Evolutionary conservation across 2,113 vertebrate species (phyloP).

Genomic region (Balaeniceps rex): DNA sequence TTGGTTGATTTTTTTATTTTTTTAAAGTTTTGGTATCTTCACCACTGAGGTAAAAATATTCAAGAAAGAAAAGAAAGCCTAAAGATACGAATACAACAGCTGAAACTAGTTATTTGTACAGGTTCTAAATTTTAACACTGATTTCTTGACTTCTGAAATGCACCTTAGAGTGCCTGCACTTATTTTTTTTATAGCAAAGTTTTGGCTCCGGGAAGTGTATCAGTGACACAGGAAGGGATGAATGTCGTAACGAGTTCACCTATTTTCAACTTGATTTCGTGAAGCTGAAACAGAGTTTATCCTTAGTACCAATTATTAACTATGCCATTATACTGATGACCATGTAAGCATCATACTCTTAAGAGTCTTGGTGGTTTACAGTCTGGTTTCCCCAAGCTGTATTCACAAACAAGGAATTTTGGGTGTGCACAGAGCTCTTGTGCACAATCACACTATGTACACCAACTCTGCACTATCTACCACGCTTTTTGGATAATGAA

Average conservation of each 20-base stretch:
- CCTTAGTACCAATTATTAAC: background rate
- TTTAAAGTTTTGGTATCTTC: background rate
- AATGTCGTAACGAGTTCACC: accelerated
- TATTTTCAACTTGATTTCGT: background rate
- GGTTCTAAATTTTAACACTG: background rate
- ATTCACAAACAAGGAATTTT: background rate
- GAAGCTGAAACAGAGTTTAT: background rate
- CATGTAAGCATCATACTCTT: background rate
- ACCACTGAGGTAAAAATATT: background rate
- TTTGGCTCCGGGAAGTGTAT: background rate
- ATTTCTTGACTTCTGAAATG: background rate
- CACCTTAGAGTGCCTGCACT: background rate
- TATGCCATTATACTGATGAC: background rate
- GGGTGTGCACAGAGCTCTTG: background rate
- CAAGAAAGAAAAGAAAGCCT: background rate
- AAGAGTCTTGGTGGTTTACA: background rate
- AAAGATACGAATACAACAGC: background rate
- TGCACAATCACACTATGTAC: accelerated
- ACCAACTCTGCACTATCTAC: background rate
- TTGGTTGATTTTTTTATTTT: background rate
- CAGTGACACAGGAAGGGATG: background rate
- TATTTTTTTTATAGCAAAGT: background rate
- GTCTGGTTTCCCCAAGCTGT: background rate
- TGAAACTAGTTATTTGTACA: background rate
- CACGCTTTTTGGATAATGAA: background rate